A percentile compares a stretch with the other conserved stretches of the same genome.
phyloP scores from a whole-genome alignment of 2,797 vertebrate species.

The Spheniscus humboldti region DNA sequence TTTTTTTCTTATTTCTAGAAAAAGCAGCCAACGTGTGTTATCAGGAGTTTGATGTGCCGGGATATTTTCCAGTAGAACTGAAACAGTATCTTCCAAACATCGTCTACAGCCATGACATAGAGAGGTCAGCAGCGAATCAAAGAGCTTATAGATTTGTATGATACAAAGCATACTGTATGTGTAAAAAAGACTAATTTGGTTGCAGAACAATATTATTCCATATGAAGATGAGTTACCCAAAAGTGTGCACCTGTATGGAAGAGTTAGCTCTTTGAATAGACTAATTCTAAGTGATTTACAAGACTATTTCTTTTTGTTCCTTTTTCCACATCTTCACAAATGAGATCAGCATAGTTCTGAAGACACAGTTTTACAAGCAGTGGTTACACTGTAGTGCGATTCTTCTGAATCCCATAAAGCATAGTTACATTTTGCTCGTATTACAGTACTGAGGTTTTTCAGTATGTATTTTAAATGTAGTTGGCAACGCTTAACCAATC shows the following conservation, averaged over 20 bases:
- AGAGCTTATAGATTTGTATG: not conserved
- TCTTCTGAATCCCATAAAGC: not conserved
- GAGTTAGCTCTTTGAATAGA: not conserved
- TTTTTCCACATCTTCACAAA: not conserved
- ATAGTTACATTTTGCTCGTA: not conserved
- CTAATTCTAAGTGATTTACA: not conserved
- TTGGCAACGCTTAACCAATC: not conserved
- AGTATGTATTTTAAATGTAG: not conserved
- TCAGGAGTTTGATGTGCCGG: slow-evolving; percentile 89
- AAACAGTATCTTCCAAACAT: slow-evolving; percentile 89
- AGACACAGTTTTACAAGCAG: not conserved
- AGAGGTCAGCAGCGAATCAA: slow-evolving; percentile 67
- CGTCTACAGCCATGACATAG: slow-evolving; percentile 78
- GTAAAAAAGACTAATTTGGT: not conserved
- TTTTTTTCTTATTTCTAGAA: slow-evolving; percentile 66
- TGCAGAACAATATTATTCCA: not conserved
- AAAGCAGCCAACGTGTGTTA: slow-evolving; percentile 90
- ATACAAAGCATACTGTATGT: not conserved
- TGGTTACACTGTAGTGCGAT: not conserved
- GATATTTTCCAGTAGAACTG: slow-evolving; percentile 85
- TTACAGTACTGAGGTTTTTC: not conserved
- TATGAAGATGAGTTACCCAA: not conserved
- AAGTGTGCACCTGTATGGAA: not conserved
- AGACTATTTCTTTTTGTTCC: not conserved
- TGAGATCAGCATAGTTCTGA: not conserved